These are phyloP conservation scores for Ophion slaviceki DNA, from an alignment of 2,888 invertebrate genomes.

Conservation along the genomic window DNA sequence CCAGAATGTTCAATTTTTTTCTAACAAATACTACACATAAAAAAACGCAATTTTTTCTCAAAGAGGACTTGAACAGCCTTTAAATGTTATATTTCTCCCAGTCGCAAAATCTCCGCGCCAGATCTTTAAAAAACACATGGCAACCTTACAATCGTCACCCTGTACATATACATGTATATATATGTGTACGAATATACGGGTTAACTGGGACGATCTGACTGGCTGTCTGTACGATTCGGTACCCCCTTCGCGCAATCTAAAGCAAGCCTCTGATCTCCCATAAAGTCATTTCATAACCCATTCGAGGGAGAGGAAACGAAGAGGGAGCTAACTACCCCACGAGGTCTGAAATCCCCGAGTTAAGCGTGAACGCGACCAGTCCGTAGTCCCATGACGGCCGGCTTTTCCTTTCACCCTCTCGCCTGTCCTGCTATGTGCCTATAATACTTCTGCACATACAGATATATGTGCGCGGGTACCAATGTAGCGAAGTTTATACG, in stretches of 20 bases:
- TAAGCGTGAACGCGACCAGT: conserved; percentile 73
- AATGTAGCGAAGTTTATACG: conserved; percentile 32
- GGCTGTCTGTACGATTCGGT: conserved; percentile 55
- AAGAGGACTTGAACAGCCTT: no score
- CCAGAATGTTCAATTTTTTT: no score
- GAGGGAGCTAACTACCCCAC: conserved; percentile 76
- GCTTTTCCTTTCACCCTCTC: conserved; percentile 63
- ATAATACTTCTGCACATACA: conserved; percentile 26
- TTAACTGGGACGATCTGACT: conserved; percentile 53
- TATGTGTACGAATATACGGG: conserved; percentile 56
- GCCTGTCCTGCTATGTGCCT: conserved; percentile 34
- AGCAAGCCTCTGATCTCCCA: conserved; percentile 82
- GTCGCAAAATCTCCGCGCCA: no score
- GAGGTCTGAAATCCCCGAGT: conserved; percentile 78
- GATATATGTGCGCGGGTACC: conserved; percentile 2
- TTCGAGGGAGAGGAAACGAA: conserved; percentile 67
- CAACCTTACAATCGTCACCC: background rate
- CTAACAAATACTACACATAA: no score
- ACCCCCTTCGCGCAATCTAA: conserved; percentile 80
- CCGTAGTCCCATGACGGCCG: conserved; percentile 67
- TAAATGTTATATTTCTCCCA: no score
- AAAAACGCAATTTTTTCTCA: no score
- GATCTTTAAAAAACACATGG: no score
- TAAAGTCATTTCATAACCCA: conserved; percentile 83
- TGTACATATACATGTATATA: conserved; percentile 32